Evolutionary conservation across 2,888 invertebrate genomes (phyloP), one percentile per base, ranked within the genome.

Genomic region (Apodemia duryi): DNA sequence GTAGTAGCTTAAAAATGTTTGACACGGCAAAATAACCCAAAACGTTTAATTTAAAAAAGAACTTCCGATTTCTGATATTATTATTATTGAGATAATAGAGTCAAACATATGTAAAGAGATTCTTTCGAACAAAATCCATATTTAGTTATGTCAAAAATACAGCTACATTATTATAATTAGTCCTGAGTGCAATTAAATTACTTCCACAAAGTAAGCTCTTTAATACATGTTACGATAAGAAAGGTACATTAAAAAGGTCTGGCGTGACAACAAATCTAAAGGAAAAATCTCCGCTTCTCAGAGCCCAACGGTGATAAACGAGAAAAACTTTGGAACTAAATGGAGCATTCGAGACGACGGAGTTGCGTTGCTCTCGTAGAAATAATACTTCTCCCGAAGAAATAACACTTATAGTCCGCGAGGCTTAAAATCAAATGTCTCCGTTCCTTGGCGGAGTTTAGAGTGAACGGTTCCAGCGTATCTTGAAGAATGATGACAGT

Each of bases 251-350:
- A 91, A 91, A 91, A 91, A 91, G 89, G 91, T 91, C 90, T 90
- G 92, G 91, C 91, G 89, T 91, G 91, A 91, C 91, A 91, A 92
- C 91, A 92, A 92, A 92, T 91, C 91, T 92, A 90, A 88, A 88
- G 90, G 91, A 91, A 91, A 92, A 91, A 91, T 91, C 89, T 90
- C 91, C 88, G 88, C 85, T 87, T 88, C 86, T 83, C 88, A 88
- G 89, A 88, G 86, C 88, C 90, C 89, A 89, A 84, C 91, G 90
- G 90, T 90, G 91, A 91, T 91, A 91, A 91, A 91, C 91, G 91
- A 90, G 91, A 91, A 91, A 91, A 91, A 91, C 91, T 91, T 91
- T 89, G 89, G 85, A 90, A 90, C 91, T 91, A 90, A 91, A 91
- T 91, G 91, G 91, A 90, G 91, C 89, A 89, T 90, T 91, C 88